phyloP scores from a whole-genome alignment of 1,140 invertebrate species.

The Drosophila nebulosa region DNA sequence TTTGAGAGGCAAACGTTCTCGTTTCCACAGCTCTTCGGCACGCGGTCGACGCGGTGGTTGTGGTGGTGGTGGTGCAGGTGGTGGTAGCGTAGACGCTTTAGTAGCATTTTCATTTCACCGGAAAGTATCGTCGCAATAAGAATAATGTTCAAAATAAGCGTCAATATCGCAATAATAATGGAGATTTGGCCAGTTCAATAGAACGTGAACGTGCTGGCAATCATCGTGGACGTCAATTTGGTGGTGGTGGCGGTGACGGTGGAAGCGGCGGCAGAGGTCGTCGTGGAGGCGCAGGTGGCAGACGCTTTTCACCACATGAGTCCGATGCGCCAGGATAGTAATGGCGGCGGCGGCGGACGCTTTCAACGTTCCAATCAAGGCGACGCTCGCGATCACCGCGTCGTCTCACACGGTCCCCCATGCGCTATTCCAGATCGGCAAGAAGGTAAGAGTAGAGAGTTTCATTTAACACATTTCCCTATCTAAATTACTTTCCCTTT shows the following conservation, averaged over 20 bases:
- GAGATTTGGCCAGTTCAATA: slow-evolving; percentile 86
- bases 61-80: slow-evolving; percentile 23
- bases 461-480: background rate
- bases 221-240: slow-evolving; percentile 53
- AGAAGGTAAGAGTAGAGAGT: slow-evolving; percentile 49
- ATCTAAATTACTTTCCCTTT: background rate
- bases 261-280: slow-evolving; percentile 26
- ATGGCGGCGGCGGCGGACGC: slow-evolving; percentile 58
- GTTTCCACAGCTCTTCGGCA: slow-evolving; percentile 62
- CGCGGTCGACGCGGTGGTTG: slow-evolving; percentile 41
- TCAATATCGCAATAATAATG: slow-evolving; percentile 93
- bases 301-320: slow-evolving; percentile 70
- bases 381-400: slow-evolving; percentile 75
- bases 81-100: slow-evolving; percentile 41
- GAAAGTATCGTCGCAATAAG: slow-evolving; percentile 87
- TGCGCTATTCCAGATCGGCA: slow-evolving; percentile 73
- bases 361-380: slow-evolving; percentile 72
- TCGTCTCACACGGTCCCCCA: slow-evolving; percentile 69
- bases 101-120: slow-evolving; percentile 72
- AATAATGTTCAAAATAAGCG: slow-evolving; percentile 90
- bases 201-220: slow-evolving; percentile 60
- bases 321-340: slow-evolving; percentile 64
- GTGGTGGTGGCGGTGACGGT: slow-evolving; percentile 40
- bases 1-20: slow-evolving; percentile 42
- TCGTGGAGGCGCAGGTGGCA: slow-evolving; percentile 25